phyloP scores from a whole-genome alignment of 2,797 vertebrate genomes.

The Tenualosa thibaudeaui region DNA sequence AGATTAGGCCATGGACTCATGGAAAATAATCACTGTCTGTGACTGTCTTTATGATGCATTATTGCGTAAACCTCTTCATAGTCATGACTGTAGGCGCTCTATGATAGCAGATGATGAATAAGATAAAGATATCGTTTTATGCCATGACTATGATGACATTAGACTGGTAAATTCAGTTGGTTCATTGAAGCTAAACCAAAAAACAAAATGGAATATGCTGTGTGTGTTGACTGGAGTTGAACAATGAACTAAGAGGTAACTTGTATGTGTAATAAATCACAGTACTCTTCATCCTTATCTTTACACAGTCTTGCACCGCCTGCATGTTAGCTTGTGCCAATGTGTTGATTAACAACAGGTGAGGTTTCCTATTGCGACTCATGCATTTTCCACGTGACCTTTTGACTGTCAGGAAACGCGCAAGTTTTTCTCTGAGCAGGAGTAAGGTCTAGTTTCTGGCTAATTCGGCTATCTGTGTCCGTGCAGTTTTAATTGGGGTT shows the following conservation, averaged over 20 bases:
- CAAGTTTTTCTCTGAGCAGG: not conserved
- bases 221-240: too few relatives aligned
- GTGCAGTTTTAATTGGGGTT: not conserved
- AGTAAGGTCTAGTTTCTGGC: not conserved
- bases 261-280: too few relatives aligned
- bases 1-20: not conserved
- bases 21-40: not conserved
- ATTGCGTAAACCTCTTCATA: not conserved
- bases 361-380: not conserved
- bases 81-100: not conserved
- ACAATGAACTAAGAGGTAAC: too few relatives aligned
- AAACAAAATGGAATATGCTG: too few relatives aligned
- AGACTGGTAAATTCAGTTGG: not conserved
- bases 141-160: not conserved
- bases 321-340: not conserved
- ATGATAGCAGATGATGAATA: too few relatives aligned
- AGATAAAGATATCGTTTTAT: not conserved
- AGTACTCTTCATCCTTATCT: too few relatives aligned
- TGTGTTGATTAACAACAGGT: not conserved
- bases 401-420: too few relatives aligned
- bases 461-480: not conserved
- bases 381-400: not conserved
- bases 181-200: not conserved
- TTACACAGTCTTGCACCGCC: too few relatives aligned
- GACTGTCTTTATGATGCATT: not conserved